A percentile compares a stretch with the other conserved stretches of the same genome.
These are phyloP conservation scores for Columba guinea DNA, from an alignment of 2,797 vertebrate genomes.

Conservation along the genomic window DNA sequence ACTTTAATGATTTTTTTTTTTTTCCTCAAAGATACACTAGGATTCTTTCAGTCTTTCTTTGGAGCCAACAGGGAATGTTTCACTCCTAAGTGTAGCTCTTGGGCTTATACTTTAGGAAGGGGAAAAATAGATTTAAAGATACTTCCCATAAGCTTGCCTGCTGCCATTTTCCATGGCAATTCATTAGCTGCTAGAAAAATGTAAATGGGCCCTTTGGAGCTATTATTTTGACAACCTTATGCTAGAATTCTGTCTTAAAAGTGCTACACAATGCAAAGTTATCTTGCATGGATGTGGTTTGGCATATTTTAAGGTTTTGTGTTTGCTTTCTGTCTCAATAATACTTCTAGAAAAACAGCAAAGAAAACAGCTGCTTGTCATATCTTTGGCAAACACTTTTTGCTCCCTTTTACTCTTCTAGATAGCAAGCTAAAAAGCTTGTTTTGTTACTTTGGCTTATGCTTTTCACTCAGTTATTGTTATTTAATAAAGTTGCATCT, in stretches of 20 bases:
- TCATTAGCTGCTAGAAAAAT: conserved; percentile 36
- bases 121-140: conserved; percentile 7
- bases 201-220: conserved; percentile 31
- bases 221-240: conserved; percentile 29
- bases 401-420: background rate
- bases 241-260: conserved; percentile 41
- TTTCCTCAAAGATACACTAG: background rate
- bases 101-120: background rate
- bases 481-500: background rate
- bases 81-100: background rate
- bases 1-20: background rate
- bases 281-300: background rate
- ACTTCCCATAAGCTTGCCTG: conserved; percentile 17
- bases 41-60: background rate
- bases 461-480: background rate
- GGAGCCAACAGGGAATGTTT: background rate
- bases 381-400: background rate
- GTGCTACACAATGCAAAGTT: background rate
- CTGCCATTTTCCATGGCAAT: conserved; percentile 35
- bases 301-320: conserved; percentile 6
- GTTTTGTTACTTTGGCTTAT: background rate
- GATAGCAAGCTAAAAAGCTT: background rate
- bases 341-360: background rate
- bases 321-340: conserved; percentile 7
- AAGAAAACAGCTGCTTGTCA: background rate